Evolutionary conservation across 2,888 invertebrate species (phyloP).

Genomic region (Pseudococcus viburni): DNA sequence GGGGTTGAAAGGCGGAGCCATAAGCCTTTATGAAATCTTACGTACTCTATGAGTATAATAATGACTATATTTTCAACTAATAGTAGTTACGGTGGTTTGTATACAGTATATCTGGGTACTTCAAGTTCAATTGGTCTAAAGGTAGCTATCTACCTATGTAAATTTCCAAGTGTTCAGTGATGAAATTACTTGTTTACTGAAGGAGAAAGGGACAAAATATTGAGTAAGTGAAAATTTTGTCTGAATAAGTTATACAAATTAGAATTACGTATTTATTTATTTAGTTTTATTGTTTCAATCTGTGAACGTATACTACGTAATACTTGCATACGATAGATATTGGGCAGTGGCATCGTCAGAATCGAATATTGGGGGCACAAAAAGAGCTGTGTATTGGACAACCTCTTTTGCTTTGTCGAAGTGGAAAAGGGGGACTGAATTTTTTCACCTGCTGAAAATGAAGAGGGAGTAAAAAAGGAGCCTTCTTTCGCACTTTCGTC

Average conservation of each 20-base stretch:
- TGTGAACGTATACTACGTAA: too few species aligned
- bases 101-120: neutral
- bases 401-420: too few species aligned
- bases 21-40: conserved; percentile 27
- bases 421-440: too few species aligned
- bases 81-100: neutral
- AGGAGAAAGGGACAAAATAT: neutral
- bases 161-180: neutral
- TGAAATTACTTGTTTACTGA: too few species aligned
- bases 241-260: neutral
- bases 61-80: neutral
- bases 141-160: neutral
- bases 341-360: too few species aligned
- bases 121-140: neutral
- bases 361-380: too few species aligned
- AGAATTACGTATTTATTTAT: neutral
- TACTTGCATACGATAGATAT: too few species aligned
- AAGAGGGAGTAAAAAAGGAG: too few species aligned
- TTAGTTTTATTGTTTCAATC: neutral
- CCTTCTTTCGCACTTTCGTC: too few species aligned
- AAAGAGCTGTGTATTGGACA: too few species aligned
- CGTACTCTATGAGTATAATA: neutral
- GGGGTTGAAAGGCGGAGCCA: conserved; percentile 62
- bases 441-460: too few species aligned
- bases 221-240: neutral